These are phyloP conservation scores for Harpalus rubripes DNA, from an alignment of 2,888 invertebrate species.

Conservation along the genomic window DNA sequence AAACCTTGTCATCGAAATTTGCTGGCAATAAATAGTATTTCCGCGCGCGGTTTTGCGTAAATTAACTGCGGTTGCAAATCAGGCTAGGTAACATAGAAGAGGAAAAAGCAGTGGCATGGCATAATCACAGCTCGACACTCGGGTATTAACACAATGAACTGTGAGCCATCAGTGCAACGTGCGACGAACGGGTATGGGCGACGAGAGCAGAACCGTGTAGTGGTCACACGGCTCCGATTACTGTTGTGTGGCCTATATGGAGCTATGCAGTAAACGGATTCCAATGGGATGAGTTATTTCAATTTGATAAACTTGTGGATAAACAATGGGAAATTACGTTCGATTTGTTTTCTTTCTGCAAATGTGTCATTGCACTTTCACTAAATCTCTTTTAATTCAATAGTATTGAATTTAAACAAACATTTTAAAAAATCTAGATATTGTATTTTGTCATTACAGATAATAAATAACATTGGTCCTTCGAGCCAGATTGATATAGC, in stretches of 20 bases:
- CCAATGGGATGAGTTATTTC: neutral
- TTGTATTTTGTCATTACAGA: too few relatives aligned
- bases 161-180: conserved; percentile 37
- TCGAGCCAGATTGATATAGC: too few relatives aligned
- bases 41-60: conserved; percentile 47
- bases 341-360: too few relatives aligned
- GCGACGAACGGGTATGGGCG: neutral
- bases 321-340: neutral
- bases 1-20: conserved; percentile 51
- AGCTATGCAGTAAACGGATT: neutral
- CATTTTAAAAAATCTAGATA: too few relatives aligned
- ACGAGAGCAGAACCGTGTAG: neutral
- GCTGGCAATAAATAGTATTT: conserved; percentile 42
- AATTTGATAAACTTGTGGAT: neutral
- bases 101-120: conserved; percentile 39
- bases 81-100: conserved; percentile 43
- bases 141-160: conserved; percentile 62
- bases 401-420: too few relatives aligned
- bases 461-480: too few relatives aligned
- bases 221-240: neutral
- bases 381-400: too few relatives aligned
- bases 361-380: too few relatives aligned
- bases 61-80: conserved; percentile 60
- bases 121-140: conserved; percentile 45
- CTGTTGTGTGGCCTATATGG: neutral